These are phyloP conservation scores for Eulemur albifrons DNA, from an alignment of 2,797 vertebrate species.

Conservation along the genomic window DNA sequence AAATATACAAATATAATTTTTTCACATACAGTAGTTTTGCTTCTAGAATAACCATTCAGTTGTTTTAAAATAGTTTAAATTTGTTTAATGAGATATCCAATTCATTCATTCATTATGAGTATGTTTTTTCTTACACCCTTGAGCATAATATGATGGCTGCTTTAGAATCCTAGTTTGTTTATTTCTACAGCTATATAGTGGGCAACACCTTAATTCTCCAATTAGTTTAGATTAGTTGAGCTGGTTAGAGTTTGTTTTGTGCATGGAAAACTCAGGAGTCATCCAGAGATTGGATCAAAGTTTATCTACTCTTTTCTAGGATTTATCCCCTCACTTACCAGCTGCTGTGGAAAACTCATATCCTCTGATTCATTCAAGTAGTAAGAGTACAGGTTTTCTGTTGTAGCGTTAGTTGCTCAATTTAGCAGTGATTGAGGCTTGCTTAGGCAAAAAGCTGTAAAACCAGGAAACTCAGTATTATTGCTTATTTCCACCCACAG, in stretches of 20 bases:
- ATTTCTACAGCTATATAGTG: not conserved
- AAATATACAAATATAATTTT: not conserved
- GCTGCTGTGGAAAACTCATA: not conserved
- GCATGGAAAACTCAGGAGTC: not conserved
- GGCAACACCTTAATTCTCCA: not conserved
- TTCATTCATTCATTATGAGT: not conserved
- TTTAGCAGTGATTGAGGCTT: not conserved
- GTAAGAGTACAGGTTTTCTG: not conserved
- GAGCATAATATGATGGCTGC: not conserved
- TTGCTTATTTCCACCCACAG: not conserved
- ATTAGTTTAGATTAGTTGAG: not conserved
- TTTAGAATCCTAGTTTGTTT: not conserved
- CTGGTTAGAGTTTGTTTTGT: not conserved
- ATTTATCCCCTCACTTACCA: not conserved
- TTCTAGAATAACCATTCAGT: not conserved
- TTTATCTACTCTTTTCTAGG: not conserved
- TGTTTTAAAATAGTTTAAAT: not conserved
- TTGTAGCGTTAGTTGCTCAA: not conserved
- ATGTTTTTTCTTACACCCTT: not conserved
- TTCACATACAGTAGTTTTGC: not conserved
- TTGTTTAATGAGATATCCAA: not conserved
- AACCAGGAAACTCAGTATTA: not conserved
- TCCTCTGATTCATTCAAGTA: not conserved
- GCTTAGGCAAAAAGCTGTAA: not conserved
- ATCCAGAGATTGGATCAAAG: not conserved